Evolutionary conservation across 2,888 invertebrate species (phyloP), one percentile per base, ranked within the genome.

Genomic region (Morinoia aosen): DNA sequence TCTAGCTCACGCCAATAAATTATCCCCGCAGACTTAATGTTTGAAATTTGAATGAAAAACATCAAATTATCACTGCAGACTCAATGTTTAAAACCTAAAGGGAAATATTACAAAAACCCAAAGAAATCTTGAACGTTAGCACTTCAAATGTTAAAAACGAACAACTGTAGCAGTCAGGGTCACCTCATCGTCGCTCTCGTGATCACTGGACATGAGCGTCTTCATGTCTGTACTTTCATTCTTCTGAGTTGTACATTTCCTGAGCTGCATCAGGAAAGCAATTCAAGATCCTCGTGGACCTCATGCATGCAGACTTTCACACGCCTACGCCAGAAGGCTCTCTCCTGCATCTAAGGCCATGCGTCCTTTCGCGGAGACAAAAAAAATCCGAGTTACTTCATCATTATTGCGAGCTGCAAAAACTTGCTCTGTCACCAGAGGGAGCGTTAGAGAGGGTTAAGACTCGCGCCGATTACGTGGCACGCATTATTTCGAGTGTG

Each of bases 281-380:
- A 76, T 33, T 10, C 76, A 33, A 76, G 76, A 33, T 33, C 33
- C 76, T 76, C 25, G 76, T 33, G 25, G 48, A 48, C 76, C 14
- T 14, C 90, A 48, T 19, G 40, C 48, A 90, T 40, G 40, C 90
- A 48, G 48, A 90, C 90, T 90, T 90, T 90, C 90, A 90, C 48
- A 40, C 90, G 40, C 90, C 90, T 90, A 90, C 90, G 90, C 90
- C 90, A 14, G 7, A 40, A 48, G 90, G 48, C 90, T 90, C 90
- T 90, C 90, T 90, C 90, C 40, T 14, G 40, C 90, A 90, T 76
- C 12, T 76, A 76, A 76, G 76, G 76, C 76, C 76, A 76, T 76
- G 76, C 76, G 76, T 76, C 76, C 76, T 76, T 76, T 76, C 33
- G 33, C 10, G 76, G 76, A 76, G 76, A 76, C 8, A 76, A 76